Percentiles rank a stretch among this genome's conserved stretches.
These are phyloP conservation scores for Pogona vitticeps DNA, from an alignment of 2,113 vertebrate genomes.

Conservation along the genomic window DNA sequence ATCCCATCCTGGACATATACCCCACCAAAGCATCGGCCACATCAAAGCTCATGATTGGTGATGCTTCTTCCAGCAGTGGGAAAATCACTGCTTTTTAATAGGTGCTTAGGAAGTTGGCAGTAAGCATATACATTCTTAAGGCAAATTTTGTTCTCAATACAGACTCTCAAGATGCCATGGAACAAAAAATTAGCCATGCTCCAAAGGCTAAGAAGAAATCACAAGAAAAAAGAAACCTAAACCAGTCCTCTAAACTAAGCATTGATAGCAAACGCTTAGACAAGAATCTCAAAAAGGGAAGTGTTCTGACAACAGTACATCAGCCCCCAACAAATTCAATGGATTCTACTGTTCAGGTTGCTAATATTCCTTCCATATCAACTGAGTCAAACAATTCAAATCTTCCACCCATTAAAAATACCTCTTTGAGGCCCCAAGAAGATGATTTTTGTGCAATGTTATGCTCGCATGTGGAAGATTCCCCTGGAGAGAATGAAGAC, in stretches of 20 bases:
- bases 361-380: background rate
- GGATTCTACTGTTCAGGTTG: background rate
- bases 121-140: constrained; percentile 17
- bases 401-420: background rate
- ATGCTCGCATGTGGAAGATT: background rate
- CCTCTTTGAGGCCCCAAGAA: constrained; percentile 23
- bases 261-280: background rate
- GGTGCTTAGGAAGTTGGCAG: background rate
- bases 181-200: constrained; percentile 36
- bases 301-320: background rate
- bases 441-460: constrained; percentile 53
- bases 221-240: constrained; percentile 47
- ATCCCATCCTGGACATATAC: too few relatives aligned
- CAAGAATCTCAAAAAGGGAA: background rate
- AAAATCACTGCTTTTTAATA: background rate
- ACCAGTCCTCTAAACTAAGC: constrained; percentile 21
- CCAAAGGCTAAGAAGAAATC: constrained; percentile 40
- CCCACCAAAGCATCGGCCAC: too few relatives aligned
- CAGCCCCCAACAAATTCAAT: background rate
- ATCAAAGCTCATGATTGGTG: too few relatives aligned
- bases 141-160: constrained; percentile 34
- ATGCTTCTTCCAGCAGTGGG: background rate
- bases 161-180: constrained; percentile 37
- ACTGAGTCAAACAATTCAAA: background rate
- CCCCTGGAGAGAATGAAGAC: constrained; percentile 17